phyloP scores from a whole-genome alignment of 1,140 invertebrate species.

The Alviniconcha marisindica region DNA sequence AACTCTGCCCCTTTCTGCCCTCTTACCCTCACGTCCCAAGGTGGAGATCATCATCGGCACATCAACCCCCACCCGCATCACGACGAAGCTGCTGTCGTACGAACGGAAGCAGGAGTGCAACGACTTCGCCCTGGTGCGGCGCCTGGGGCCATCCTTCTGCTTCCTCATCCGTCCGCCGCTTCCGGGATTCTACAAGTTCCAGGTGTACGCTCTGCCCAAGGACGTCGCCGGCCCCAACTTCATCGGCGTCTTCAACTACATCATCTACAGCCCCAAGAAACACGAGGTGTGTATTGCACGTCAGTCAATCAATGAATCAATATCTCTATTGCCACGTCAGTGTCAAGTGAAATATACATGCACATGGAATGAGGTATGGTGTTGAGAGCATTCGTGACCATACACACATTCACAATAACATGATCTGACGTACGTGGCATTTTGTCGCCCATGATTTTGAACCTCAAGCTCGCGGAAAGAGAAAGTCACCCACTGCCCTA shows the following conservation, averaged over 20 bases:
- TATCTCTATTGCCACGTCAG: no score
- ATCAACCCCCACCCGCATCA: conserved; percentile 56
- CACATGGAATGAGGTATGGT: no score
- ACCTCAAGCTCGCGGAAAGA: no score
- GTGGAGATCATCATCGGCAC: conserved; percentile 68
- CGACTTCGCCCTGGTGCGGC: conserved; percentile 61
- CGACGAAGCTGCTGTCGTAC: conserved; percentile 64
- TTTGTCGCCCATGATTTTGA: no score
- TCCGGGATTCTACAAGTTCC: conserved; percentile 74
- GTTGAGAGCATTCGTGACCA: no score
- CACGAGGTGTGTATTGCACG: background rate
- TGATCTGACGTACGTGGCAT: no score
- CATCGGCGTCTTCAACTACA: conserved; percentile 75
- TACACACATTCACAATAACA: no score
- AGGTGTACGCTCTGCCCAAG: conserved; percentile 73
- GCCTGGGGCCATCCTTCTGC: conserved; percentile 56
- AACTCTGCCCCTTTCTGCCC: background rate
- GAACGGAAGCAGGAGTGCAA: conserved; percentile 66
- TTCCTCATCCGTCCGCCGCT: conserved; percentile 68
- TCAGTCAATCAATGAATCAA: no score
- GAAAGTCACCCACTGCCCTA: no score
- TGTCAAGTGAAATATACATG: no score
- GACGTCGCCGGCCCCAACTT: conserved; percentile 71
- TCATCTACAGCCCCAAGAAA: conserved; percentile 64
- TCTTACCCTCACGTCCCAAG: background rate